These are phyloP conservation scores for Drosophila flavopinicola DNA, from an alignment of 2,888 invertebrate genomes.

Conservation along the genomic window DNA sequence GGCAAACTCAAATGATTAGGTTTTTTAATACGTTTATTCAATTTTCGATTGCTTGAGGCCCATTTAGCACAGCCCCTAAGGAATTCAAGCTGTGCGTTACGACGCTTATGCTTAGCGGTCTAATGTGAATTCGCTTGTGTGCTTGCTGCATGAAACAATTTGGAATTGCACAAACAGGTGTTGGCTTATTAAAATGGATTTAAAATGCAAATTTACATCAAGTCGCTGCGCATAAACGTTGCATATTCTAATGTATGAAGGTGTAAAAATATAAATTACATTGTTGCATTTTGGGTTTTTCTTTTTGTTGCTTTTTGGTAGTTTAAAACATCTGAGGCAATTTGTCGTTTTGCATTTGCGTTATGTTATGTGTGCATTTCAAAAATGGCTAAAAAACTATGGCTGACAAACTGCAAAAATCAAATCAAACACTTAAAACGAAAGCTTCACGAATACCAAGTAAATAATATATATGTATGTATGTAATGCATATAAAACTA, in stretches of 20 bases:
- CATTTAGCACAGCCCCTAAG: conserved; percentile 21
- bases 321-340: conserved; percentile 77
- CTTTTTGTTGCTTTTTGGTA: conserved; percentile 53
- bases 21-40: conserved; percentile 56
- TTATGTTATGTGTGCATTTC: conserved; percentile 49
- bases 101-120: conserved; percentile 10
- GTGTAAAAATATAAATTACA: conserved; percentile 76
- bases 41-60: conserved; percentile 51
- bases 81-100: conserved; percentile 55
- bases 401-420: conserved; percentile 58
- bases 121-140: conserved; percentile 5
- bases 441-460: conserved; percentile 43
- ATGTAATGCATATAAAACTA: conserved; percentile 30
- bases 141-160: neutral
- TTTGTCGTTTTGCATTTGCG: conserved; percentile 50
- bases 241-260: conserved; percentile 25
- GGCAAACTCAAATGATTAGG: neutral
- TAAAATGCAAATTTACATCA: neutral
- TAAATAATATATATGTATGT: conserved; percentile 29
- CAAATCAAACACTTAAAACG: conserved; percentile 58
- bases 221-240: conserved; percentile 5
- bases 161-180: neutral
- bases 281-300: conserved; percentile 28
- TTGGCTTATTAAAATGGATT: neutral
- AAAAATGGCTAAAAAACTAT: conserved; percentile 66